A percentile compares a stretch with the other conserved stretches of the same genome.
Evolutionary conservation across 2,113 vertebrate genomes (phyloP).

Genomic region (Amblyopsis rosae): DNA sequence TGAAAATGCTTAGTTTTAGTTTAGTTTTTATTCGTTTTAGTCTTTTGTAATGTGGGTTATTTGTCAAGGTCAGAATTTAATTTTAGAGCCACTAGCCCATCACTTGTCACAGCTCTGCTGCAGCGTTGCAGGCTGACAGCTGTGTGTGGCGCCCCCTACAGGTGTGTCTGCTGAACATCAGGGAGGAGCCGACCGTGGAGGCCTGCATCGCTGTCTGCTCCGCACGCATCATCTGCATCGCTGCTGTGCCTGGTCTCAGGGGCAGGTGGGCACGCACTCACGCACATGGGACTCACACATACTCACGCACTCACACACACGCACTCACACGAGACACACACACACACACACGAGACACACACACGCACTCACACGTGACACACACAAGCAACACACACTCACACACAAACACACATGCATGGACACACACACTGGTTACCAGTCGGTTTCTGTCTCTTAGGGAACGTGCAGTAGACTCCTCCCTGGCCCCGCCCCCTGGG

Average conservation of each 20-base stretch:
- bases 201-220: constrained; percentile 98
- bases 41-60: too few relatives aligned
- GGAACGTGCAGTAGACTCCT: constrained; percentile 74
- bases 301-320: neutral
- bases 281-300: neutral
- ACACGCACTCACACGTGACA: too few relatives aligned
- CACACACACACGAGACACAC: too few relatives aligned
- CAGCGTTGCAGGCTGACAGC: too few relatives aligned
- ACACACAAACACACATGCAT: neutral
- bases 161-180: constrained; percentile 94
- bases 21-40: too few relatives aligned
- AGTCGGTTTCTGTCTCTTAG: constrained; percentile 52
- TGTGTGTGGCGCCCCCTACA: constrained; percentile 10
- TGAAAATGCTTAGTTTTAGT: too few relatives aligned
- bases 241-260: constrained; percentile 92
- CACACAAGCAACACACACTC: neutral
- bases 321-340: neutral
- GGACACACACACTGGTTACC: too few relatives aligned
- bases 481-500: constrained; percentile 41
- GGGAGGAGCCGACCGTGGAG: constrained; percentile 93
- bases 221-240: constrained; percentile 94
- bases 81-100: too few relatives aligned
- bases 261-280: constrained; percentile 52
- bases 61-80: too few relatives aligned
- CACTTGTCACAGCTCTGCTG: too few relatives aligned